A percentile compares a stretch with the other conserved stretches of the same genome.
phyloP scores from a whole-genome alignment of 2,113 vertebrate species.

The Chinchilla lanigera region DNA sequence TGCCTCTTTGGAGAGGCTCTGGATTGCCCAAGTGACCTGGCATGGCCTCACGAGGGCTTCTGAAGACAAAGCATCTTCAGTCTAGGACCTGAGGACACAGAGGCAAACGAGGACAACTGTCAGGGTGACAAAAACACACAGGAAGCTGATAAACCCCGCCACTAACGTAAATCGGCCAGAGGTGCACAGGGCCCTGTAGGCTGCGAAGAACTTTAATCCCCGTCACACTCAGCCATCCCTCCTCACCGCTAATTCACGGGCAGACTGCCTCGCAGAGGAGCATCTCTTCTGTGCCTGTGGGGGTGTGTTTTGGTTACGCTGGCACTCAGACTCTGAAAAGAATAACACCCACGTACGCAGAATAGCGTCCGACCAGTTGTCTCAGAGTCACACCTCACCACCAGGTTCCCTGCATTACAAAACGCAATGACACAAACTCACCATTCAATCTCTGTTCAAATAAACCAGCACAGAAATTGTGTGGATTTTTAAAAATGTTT shows the following conservation, averaged over 20 bases:
- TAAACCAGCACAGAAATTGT: neutral
- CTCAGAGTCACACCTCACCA: accelerated
- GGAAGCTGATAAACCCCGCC: neutral
- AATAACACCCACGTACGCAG: neutral
- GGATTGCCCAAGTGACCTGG: neutral
- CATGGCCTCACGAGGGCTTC: neutral
- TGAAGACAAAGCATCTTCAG: neutral
- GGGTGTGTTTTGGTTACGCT: neutral
- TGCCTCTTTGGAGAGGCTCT: neutral
- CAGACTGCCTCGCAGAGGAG: neutral
- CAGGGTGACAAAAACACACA: too few relatives aligned
- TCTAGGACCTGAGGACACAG: neutral
- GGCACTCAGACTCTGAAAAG: neutral
- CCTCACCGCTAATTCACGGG: neutral
- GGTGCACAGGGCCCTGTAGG: accelerated
- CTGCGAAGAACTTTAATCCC: accelerated
- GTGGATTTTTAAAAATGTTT: neutral
- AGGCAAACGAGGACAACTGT: neutral
- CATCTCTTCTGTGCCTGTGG: neutral
- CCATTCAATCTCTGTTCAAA: neutral
- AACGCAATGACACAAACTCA: neutral
- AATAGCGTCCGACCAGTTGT: accelerated
- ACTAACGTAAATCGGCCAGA: neutral
- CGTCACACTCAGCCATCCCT: neutral
- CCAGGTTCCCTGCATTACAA: too few relatives aligned